Evolutionary conservation across 2,797 vertebrate genomes (phyloP), one percentile per base, ranked within the genome.

Genomic region (Ispidina picta): DNA sequence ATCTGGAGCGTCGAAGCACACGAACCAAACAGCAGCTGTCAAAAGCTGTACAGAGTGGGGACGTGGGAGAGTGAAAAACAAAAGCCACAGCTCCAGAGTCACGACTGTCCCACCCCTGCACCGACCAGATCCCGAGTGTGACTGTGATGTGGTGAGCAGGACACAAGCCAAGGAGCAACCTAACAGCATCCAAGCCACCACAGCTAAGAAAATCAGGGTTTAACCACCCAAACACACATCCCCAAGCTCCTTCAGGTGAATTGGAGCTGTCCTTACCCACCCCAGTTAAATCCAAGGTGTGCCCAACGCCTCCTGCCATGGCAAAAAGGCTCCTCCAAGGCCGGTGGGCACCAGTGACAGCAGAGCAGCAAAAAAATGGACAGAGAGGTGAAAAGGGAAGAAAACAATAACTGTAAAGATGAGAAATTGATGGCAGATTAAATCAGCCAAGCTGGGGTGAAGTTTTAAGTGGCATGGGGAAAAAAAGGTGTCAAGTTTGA

Each of bases 401-500:
- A 10, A 71, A 72, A 26, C 12, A 33, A 25, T 31, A 35, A 9
- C 31, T 62, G 10, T 39, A 74, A 63, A 62, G 29, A 63, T 10
- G 70, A 92, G 56, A 58, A 87, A 64, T 31, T 93, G 89, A 85
- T 48, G 41, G 82, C 51, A 94, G 90, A 89, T 92, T 73, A 66
- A 87, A 87, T 89, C 92, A 83, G 70, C 83, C 83, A 60, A 58
- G 83, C 92, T 28, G 8, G 76, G 90, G 82, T 95, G 92, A 94
- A 74, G 90, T 49, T 90, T 86, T 86, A 95, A 95, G 93, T 95
- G 91, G 90, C 89, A 92, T 5, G 20, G 87, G 81, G 59, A 8
- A 59, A 59, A 81, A 86, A 80, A 75, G 75, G 91, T 94, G 87
- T 95, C 93, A 95, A 84, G 60, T 76, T 82, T 95, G 86, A 96